Base-by-base conservation (phyloP, 1,140 invertebrate species). In the Vanessa tameamea region DNA sequence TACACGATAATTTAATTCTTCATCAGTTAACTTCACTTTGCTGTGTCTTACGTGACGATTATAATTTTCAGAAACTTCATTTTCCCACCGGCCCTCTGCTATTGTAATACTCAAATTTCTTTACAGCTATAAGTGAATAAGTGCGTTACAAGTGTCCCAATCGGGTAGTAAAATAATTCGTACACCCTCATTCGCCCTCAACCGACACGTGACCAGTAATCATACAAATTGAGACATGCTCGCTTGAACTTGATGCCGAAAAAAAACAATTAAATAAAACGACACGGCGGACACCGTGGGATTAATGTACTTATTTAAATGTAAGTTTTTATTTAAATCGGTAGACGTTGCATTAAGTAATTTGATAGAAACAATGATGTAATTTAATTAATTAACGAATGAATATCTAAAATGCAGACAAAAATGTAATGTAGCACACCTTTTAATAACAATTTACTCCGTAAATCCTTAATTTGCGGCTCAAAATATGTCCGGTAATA, bases 181-280 rank as follows among this genome's bases (percentile, higher is more conserved):
- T 70, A 77, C 78, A 77, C 78, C 77, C 79, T 73, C 68, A 57
- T 64, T 37, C 72, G 69, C 69, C 26, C 26, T 31, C 26, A 69
- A 73, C 63, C 63, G 85, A 64, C 85, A 87, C 87, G 87, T 82
- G 84, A 66, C 85, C 78, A 69, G 79, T 75, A 87, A 87, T 87
- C 84, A 88, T 75, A 83, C 84, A 87, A 87, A 88, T 88, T 85
- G 87, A 79, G 82, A 83, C 79, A 85, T 78, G 84, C 82, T 81
- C 81, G 73, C 76, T 86, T 86, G 76, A 84, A 81, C 79, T 59
- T 47, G 51, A 71, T 71, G 68, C 43, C 47, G 51, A 69, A 20
- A 72, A 77, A 82, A 74, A 77, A 73, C 23, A 16, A 23, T 23
- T 12, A 16, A 57, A 57, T 57, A 23, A 23, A 23, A 57, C n/a